These are phyloP conservation scores for Drosophila orosa DNA, from an alignment of 1,140 invertebrate species.

Conservation along the genomic window DNA sequence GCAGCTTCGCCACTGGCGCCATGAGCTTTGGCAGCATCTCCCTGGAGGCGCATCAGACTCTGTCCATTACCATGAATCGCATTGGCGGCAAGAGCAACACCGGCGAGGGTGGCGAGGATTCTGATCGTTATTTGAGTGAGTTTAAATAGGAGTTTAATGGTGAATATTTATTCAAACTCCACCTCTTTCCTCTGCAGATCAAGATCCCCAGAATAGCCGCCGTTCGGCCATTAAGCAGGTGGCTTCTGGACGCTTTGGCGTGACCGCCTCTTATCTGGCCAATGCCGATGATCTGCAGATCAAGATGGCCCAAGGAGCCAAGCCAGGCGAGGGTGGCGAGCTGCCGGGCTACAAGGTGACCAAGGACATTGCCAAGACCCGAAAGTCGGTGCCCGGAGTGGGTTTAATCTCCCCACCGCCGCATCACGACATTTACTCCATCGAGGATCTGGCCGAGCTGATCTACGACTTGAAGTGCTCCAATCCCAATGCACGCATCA, in stretches of 20 bases:
- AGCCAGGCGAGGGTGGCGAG: constrained; percentile 98
- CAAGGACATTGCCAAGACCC: constrained; percentile 96
- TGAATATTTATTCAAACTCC: background rate
- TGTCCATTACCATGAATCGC: constrained; percentile 98
- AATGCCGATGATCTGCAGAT: constrained; percentile 98
- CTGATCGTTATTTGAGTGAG: constrained; percentile 91
- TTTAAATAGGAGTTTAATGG: background rate
- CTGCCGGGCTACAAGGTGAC: constrained; percentile 94
- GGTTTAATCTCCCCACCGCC: constrained; percentile 99
- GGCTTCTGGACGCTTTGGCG: constrained; percentile 98
- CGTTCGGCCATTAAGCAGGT: constrained; percentile 96
- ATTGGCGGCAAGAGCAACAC: constrained; percentile 98
- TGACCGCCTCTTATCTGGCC: constrained; percentile 98
- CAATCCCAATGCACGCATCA: constrained; percentile 97
- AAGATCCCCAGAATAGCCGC: constrained; percentile 92
- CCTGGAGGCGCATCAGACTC: constrained; percentile 96
- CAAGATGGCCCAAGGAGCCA: constrained; percentile 99
- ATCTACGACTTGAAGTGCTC: constrained; percentile 99
- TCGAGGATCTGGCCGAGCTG: constrained; percentile 99
- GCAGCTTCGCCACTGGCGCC: constrained; percentile 85
- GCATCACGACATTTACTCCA: constrained; percentile 99
- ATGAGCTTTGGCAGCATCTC: constrained; percentile 88
- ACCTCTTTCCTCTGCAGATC: constrained; percentile 53
- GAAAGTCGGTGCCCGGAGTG: constrained; percentile 98
- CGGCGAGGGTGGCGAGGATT: constrained; percentile 97